phyloP scores from a whole-genome alignment of 23 tunicate genomes.

The Diplosoma virens region DNA sequence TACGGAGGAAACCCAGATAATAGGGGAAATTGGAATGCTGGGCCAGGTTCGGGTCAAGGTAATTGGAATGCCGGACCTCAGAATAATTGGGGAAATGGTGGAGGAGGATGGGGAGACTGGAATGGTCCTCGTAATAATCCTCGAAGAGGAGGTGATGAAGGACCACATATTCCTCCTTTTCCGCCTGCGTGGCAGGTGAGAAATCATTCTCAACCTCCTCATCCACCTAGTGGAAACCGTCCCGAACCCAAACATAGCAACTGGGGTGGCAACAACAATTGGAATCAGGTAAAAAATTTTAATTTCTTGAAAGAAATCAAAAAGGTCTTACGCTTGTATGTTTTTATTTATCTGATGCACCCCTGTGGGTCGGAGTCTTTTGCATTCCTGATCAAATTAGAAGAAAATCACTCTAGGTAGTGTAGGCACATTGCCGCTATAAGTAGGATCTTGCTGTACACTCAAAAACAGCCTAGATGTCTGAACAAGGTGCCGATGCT shows the following conservation, averaged over 20 bases:
- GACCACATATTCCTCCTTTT: constrained; percentile 81
- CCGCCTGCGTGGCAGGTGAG: constrained; percentile 82
- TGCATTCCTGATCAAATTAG: no score
- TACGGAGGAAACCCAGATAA: constrained; percentile 3
- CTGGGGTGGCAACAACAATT: constrained; percentile 11
- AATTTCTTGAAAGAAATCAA: no score
- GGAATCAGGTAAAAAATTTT: constrained; percentile 48
- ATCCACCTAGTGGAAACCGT: constrained; percentile 21
- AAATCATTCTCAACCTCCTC: not conserved
- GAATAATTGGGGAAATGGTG: not conserved
- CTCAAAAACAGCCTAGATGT: no score
- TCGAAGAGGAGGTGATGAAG: constrained; percentile 50
- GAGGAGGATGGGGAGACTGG: constrained; percentile 67
- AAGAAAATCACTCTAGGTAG: no score
- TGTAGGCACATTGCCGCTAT: no score
- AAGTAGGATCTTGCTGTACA: no score
- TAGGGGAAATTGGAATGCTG: constrained; percentile 15
- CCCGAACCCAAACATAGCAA: constrained; percentile 10
- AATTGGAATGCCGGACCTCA: not conserved
- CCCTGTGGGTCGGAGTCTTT: no score
- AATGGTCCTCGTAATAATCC: constrained; percentile 35
- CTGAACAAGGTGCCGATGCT: no score
- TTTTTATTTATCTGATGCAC: no score
- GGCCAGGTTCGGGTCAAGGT: not conserved
- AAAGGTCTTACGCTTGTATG: no score